Evolutionary conservation across 1,140 invertebrate genomes (phyloP), one percentile per base, ranked within the genome.

Genomic region (Pseudomyrmex pallidus): DNA sequence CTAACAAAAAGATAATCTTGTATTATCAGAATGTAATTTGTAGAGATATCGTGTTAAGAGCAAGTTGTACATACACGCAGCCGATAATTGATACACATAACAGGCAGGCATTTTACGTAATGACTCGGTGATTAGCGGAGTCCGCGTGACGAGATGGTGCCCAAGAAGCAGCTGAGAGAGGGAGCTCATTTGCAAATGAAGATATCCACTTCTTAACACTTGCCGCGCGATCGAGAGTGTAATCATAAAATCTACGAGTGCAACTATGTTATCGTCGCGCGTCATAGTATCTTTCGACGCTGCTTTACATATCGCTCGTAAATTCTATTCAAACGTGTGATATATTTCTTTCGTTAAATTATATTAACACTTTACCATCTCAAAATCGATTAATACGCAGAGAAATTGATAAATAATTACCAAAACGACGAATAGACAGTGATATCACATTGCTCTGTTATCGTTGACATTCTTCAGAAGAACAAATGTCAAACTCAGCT

Each of bases 21-120:
- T 17, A 17, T 78, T 59, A 56, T 59, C 20, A 8, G 13, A 2
- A 1, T 68, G 9, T 57, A 67, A 77, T 77, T 44, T 76, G 3
- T 59, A 68, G 1, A 57, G 15, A 46, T 17, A 48, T 78, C 44
- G 52, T 50, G 54, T 78, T 70, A 78, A 78, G 22, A 68, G 20
- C 7, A 17, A 70, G 54, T 70, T 70, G 5, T 35, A 35, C 50
- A 4, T 57, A 70, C 54, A 44, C 44, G 64, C 22, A 35, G n/a
- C 13, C 7, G 63, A 70, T 70, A 48, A 78, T 67, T 68, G 35
- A 78, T 67, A 78, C 7, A 25, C 52, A 77, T 67, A 78, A 44
- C 12, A 50, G 12, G 12, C 46, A 70, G 72, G 7, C 20, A 80
- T 80, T 80, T 80, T 80, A 80, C 46, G 10, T 78, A 72, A 80